A percentile compares a stretch with the other conserved stretches of the same genome.
These are phyloP conservation scores for Microctonus brassicae DNA, from an alignment of 2,888 invertebrate species.

Conservation along the genomic window DNA sequence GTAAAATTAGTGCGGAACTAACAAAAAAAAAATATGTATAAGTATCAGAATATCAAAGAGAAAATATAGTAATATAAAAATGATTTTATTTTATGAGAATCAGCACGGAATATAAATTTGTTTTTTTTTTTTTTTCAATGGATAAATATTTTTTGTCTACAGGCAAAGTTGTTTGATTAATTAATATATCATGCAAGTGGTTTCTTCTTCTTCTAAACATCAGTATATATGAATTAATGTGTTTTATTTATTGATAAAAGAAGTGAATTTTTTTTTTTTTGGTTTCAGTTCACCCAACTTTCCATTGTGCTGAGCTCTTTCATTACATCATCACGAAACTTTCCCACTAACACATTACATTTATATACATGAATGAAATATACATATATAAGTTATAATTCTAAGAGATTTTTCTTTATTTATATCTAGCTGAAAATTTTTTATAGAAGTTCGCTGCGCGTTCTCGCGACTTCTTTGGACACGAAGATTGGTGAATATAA, in stretches of 20 bases:
- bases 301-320: background rate
- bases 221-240: too few species aligned
- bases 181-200: too few species aligned
- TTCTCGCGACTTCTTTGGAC: conserved; percentile 12
- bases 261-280: too few species aligned
- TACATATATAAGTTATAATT: too few species aligned
- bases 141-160: too few species aligned
- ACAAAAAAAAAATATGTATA: background rate
- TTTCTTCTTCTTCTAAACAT: too few species aligned
- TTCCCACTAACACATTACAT: too few species aligned
- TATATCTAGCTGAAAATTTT: too few species aligned
- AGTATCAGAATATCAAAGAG: background rate
- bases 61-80: background rate
- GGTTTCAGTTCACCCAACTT: conserved; percentile 2
- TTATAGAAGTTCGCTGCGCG: background rate
- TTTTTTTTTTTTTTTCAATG: background rate
- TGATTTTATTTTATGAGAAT: background rate
- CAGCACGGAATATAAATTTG: background rate
- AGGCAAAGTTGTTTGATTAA: too few species aligned
- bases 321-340: background rate
- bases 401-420: background rate
- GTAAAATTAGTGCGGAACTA: background rate
- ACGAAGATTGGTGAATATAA: conserved; percentile 13
- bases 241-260: too few species aligned
- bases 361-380: too few species aligned